These are phyloP conservation scores for Drosophila kanapiae DNA, from an alignment of 1,140 invertebrate species.

Conservation along the genomic window DNA sequence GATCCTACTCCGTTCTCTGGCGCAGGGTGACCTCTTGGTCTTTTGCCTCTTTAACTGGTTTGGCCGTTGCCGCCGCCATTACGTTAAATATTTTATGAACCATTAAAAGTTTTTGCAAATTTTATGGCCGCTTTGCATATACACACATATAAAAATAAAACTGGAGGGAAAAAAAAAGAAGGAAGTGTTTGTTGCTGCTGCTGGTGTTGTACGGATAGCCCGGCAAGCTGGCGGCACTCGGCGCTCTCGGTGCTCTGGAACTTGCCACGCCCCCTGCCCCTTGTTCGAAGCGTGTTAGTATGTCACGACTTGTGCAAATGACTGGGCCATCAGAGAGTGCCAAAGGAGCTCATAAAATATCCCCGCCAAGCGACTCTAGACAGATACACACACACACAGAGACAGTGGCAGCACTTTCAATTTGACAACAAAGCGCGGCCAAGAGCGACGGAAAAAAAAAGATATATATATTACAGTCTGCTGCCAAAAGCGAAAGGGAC, in stretches of 20 bases:
- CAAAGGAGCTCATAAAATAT: conserved; percentile 80
- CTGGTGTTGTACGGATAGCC: conserved; percentile 10
- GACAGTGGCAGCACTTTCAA: conserved; percentile 34
- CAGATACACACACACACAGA: conserved; percentile 10
- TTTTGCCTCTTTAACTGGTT: conserved; percentile 73
- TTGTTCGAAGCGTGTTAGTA: conserved; percentile 55
- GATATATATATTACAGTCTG: conserved; percentile 51
- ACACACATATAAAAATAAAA: conserved; percentile 55
- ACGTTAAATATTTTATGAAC: conserved; percentile 84
- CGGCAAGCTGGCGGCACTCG: conserved; percentile 64
- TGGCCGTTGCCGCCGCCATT: conserved; percentile 62
- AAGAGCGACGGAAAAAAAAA: conserved; percentile 21
- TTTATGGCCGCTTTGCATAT: conserved; percentile 82
- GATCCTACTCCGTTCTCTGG: not conserved
- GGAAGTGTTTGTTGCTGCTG: conserved; percentile 8
- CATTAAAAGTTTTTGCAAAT: conserved; percentile 83
- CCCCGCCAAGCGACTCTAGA: conserved; percentile 34
- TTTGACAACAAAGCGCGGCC: conserved; percentile 68
- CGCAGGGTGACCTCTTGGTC: conserved; percentile 58
- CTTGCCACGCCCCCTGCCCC: conserved; percentile 12
- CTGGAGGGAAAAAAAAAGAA: conserved; percentile 10
- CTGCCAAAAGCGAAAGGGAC: conserved; percentile 48
- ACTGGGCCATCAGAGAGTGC: conserved; percentile 78
- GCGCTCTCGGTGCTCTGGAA: conserved; percentile 4
- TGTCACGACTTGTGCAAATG: conserved; percentile 80